Percentiles rank a stretch among this genome's conserved stretches.
phyloP scores from a whole-genome alignment of 2,888 invertebrate genomes.

The Zygaena filipendulae region DNA sequence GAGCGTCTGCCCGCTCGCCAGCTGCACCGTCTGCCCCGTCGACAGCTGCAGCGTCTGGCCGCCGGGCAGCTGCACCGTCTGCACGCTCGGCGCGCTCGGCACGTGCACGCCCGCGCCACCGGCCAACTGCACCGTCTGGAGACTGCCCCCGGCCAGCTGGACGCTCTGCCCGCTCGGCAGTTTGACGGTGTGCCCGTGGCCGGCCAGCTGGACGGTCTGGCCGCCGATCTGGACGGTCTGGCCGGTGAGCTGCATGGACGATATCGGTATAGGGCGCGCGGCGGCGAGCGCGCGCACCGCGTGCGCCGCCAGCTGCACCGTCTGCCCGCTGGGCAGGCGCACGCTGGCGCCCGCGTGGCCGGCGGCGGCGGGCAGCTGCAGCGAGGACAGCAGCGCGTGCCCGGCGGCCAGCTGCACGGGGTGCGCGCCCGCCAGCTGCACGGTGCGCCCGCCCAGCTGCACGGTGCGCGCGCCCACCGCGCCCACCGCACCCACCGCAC shows the following conservation, averaged over 20 bases:
- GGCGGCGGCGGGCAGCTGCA: constrained; percentile 34
- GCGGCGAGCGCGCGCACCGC: constrained; percentile 35
- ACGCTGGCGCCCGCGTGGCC: constrained; percentile 42
- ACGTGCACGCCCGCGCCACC: constrained; percentile 30
- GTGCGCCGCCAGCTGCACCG: constrained; percentile 45
- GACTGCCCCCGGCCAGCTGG: constrained; percentile 31
- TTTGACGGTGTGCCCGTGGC: constrained; percentile 59
- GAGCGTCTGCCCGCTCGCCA: constrained; percentile 43
- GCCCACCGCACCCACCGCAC: constrained; percentile 27
- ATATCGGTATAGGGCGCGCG: constrained; percentile 41
- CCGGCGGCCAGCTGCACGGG: constrained; percentile 36
- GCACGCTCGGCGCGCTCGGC: constrained; percentile 22
- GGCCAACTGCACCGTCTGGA: constrained; percentile 26
- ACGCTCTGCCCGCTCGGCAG: constrained; percentile 51
- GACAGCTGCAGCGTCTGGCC: constrained; percentile 55
- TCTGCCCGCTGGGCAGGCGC: constrained; percentile 48
- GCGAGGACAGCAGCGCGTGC: constrained; percentile 34
- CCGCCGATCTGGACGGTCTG: constrained; percentile 47
- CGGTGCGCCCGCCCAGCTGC: constrained; percentile 46
- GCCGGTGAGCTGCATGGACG: constrained; percentile 42
- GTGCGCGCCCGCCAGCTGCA: constrained; percentile 41
- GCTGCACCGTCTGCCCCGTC: constrained; percentile 42
- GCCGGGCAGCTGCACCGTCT: constrained; percentile 56
- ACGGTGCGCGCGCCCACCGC: constrained; percentile 36
- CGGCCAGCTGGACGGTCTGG: constrained; percentile 48